phyloP scores from a whole-genome alignment of 2,113 vertebrate species.

The Gasterosteus aculeatus region DNA sequence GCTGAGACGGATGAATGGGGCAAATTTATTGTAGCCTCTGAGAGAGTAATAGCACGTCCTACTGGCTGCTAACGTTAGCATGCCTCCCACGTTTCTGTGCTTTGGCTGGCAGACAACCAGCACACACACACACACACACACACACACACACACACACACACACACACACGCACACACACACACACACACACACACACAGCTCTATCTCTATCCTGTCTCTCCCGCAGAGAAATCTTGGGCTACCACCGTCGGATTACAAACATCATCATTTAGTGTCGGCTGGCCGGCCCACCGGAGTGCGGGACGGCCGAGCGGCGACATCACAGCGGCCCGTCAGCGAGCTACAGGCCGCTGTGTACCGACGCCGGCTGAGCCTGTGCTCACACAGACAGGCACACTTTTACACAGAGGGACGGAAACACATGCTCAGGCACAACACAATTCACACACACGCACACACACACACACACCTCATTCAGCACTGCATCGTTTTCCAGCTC shows the following conservation, averaged over 20 bases:
- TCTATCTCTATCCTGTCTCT: conserved; percentile 36
- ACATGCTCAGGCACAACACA: conserved; percentile 16
- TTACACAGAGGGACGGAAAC: not conserved
- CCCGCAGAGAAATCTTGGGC: conserved; percentile 65
- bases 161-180: conserved; percentile 12
- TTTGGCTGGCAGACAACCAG: conserved; percentile 61
- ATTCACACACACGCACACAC: not conserved
- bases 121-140: conserved; percentile 16
- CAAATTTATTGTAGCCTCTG: conserved; percentile 65
- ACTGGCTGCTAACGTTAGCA: conserved; percentile 61
- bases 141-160: conserved; percentile 5
- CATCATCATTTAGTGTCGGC: conserved; percentile 67
- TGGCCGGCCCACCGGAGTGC: conserved; percentile 21
- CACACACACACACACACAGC: conserved; percentile 7
- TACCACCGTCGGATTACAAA: conserved; percentile 62
- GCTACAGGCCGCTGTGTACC: not conserved
- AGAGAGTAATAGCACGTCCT: conserved; percentile 63
- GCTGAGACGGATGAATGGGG: conserved; percentile 47
- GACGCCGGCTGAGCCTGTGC: conserved; percentile 6
- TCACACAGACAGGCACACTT: not conserved
- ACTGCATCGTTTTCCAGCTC: conserved; percentile 42
- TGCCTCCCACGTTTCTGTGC: conserved; percentile 61
- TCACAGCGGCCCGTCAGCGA: conserved; percentile 51
- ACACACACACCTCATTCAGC: conserved; percentile 17
- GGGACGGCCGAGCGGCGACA: conserved; percentile 48